Base-by-base conservation (phyloP, 2,888 invertebrate species). In the Acrobasis suavella region DNA sequence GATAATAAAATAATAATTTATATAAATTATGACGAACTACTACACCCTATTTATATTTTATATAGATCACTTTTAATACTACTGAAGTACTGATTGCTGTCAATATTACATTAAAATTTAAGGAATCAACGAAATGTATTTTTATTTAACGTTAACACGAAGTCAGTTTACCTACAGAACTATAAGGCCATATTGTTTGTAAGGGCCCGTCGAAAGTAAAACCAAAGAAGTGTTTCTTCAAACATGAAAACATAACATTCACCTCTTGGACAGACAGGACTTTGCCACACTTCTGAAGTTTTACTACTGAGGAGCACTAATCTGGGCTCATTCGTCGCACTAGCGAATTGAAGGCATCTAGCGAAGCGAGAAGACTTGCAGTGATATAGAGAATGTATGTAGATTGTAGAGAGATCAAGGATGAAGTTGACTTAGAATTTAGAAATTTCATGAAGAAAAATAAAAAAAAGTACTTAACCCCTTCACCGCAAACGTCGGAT, bases 41-140 rank as follows among this genome's bases (percentile, higher is more conserved):
- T 87, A 87, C 81, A 81, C 78, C 77, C 78, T 79, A 74, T 73
- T 83, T 87, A 86, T 81, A 79, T 22, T 22, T 22, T 22, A 22
- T 22, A 87, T 89, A 89, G 87, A 91, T 89, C 89, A 91, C 86
- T 87, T 89, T 89, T 88, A 91, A 92, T 91, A 92, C 91, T 92
- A 92, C 85, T 90, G 89, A 92, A 91, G 91, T 91, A 90, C 90
- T 82, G 85, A 85, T 85, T 81, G 85, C 86, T 89, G 89, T 87
- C 87, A 85, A 80, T 83, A 82, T 82, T 87, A 88, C 85, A 91
- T 82, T 89, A 89, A 88, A 90, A 82, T 87, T 89, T 88, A 86
- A 82, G 80, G 79, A 85, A 86, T 82, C 76, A 85, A 89, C 83
- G 64, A 79, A 85, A 80, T 83, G 74, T 83, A 78, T 85, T 84